phyloP scores from a whole-genome alignment of 1,140 invertebrate genomes.

The Radopholus similis region DNA sequence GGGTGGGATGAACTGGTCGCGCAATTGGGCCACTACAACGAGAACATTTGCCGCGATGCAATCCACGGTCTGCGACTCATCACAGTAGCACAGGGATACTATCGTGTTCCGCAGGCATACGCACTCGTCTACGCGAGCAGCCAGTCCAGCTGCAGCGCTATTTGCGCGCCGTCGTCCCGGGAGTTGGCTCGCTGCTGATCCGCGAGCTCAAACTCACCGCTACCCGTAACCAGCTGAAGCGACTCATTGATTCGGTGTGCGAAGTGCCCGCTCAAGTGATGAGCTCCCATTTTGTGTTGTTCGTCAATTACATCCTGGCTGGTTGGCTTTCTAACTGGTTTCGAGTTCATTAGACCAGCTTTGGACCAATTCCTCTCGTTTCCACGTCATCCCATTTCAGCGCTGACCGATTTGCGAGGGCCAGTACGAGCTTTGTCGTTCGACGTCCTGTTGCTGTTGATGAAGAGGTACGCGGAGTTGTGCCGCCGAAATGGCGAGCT shows the following conservation, averaged over 20 bases:
- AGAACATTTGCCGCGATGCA: conserved; percentile 10
- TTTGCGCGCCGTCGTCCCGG: conserved; percentile 2
- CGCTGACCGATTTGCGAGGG: conserved; percentile 1
- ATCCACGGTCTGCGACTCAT: conserved; percentile 1
- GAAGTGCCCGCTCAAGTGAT: conserved; percentile 2
- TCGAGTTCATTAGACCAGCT: not conserved
- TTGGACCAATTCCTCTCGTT: not conserved
- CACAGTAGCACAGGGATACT: not conserved
- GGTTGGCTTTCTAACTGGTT: not conserved
- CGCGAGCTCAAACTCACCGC: conserved; percentile 6
- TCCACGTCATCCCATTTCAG: not conserved
- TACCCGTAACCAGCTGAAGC: conserved; percentile 3
- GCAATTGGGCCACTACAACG: conserved; percentile 11
- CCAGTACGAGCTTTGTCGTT: not conserved
- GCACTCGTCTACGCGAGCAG: not conserved
- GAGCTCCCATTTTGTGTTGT: conserved; percentile 10
- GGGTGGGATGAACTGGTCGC: not conserved
- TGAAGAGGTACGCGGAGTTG: conserved; percentile 1
- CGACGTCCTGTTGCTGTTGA: not conserved
- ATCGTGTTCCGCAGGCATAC: not conserved
- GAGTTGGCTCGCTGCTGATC: conserved; percentile 1
- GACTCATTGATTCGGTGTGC: not conserved
- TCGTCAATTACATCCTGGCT: not conserved
- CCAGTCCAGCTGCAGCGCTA: not conserved
- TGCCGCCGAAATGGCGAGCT: conserved; percentile 5